phyloP scores from a whole-genome alignment of 2,888 invertebrate genomes.

The Dione vanillae region DNA sequence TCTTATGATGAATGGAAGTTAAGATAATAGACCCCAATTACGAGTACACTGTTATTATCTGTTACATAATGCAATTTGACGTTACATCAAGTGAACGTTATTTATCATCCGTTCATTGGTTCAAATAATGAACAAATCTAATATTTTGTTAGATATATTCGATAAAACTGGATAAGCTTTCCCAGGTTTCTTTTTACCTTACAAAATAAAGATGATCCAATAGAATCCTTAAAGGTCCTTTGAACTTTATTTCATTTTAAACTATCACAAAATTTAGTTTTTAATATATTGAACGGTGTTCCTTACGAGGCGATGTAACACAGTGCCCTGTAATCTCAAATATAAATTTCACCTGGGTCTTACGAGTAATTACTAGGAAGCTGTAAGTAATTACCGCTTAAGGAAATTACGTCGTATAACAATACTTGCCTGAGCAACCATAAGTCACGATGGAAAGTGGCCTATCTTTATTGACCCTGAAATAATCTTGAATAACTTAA shows the following conservation, averaged over 20 bases:
- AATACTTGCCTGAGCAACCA: conserved; percentile 44
- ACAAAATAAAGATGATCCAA: no score
- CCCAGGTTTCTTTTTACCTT: not conserved
- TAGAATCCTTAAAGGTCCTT: no score
- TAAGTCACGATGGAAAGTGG: conserved; percentile 50
- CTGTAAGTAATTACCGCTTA: conserved; percentile 46
- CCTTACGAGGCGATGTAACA: conserved; percentile 29
- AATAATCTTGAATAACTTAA: conserved; percentile 30
- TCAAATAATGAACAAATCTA: not conserved
- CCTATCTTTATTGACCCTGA: conserved; percentile 42
- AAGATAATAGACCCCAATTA: conserved; percentile 36
- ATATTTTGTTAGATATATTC: not conserved
- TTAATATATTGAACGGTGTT: not conserved
- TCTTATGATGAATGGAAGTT: conserved; percentile 32
- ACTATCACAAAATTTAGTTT: not conserved
- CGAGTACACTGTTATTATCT: conserved; percentile 25
- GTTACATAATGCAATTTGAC: conserved; percentile 32
- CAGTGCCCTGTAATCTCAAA: conserved; percentile 35
- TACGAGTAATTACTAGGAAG: conserved; percentile 50
- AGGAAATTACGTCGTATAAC: conserved; percentile 49
- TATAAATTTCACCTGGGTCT: conserved; percentile 42
- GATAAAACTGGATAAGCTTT: not conserved
- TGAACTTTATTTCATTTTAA: not conserved
- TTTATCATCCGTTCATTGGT: conserved; percentile 19
- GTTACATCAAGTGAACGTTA: conserved; percentile 14